Percentiles rank a stretch among this genome's conserved stretches.
These are phyloP conservation scores for Psittacula derbiana DNA, from an alignment of 2,797 vertebrate species.

Conservation along the genomic window DNA sequence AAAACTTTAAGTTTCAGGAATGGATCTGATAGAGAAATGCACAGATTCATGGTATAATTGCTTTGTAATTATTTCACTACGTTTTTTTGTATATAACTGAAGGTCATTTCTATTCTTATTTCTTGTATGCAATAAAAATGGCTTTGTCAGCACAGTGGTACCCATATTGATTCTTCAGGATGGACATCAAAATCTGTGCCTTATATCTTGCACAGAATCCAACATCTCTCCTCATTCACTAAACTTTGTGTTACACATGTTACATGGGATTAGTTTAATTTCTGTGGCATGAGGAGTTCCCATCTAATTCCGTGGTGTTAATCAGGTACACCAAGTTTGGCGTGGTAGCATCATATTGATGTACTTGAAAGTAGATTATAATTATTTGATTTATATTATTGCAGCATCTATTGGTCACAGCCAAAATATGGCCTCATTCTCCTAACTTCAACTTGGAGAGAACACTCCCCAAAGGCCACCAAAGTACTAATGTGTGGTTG, in stretches of 20 bases:
- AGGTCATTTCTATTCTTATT: neutral
- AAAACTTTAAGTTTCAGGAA: neutral
- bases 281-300: neutral
- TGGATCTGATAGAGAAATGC: neutral
- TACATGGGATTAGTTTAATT: neutral
- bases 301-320: neutral
- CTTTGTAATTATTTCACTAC: neutral
- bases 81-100: neutral
- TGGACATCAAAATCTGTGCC: neutral
- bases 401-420: neutral
- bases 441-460: neutral
- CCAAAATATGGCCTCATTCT: neutral
- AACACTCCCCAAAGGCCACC: neutral
- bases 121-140: neutral
- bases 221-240: neutral
- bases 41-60: neutral
- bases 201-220: neutral
- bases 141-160: neutral
- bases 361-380: neutral
- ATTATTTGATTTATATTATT: neutral
- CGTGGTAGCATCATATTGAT: neutral
- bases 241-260: neutral
- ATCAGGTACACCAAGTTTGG: neutral
- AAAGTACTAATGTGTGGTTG: neutral
- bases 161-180: neutral